phyloP scores from a whole-genome alignment of 37 sponge, comb jelly and placozoan species.

The Petrosia ficiformis region DNA sequence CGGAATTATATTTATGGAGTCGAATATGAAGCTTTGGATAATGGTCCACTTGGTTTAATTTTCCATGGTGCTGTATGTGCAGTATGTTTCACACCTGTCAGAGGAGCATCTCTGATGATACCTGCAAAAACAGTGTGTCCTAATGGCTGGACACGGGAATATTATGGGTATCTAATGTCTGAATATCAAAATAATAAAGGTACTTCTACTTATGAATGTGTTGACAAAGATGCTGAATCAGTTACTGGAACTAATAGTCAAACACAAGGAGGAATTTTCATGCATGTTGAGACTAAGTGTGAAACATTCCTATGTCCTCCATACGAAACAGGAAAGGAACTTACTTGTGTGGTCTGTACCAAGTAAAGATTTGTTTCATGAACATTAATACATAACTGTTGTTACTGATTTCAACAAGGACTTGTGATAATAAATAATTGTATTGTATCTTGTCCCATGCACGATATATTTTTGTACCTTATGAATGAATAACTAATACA shows the following conservation, averaged over 20 bases:
- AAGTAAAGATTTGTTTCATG: too few species aligned
- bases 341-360: constrained; percentile 61
- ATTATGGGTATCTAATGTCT: constrained; percentile 55
- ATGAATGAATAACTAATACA: too few species aligned
- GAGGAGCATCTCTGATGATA: constrained; percentile 25
- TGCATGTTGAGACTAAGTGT: constrained; percentile 45
- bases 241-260: constrained; percentile 18
- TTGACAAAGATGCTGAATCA: constrained; percentile 37
- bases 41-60: constrained; percentile 5
- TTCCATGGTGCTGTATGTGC: constrained; percentile 39
- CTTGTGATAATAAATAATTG: too few species aligned
- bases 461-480: too few species aligned
- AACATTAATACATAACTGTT: too few species aligned
- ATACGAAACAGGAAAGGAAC: constrained; percentile 37
- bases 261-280: constrained; percentile 37
- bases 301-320: constrained; percentile 49
- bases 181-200: background rate
- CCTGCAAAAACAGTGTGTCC: constrained; percentile 43
- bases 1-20: constrained; percentile 25
- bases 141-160: constrained; percentile 47
- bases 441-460: too few species aligned
- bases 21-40: constrained; percentile 25
- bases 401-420: too few species aligned
- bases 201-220: constrained; percentile 39
- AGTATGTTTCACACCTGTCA: constrained; percentile 36